phyloP scores from a whole-genome alignment of 2,113 vertebrate species.

The Tricholaema leucomelas region DNA sequence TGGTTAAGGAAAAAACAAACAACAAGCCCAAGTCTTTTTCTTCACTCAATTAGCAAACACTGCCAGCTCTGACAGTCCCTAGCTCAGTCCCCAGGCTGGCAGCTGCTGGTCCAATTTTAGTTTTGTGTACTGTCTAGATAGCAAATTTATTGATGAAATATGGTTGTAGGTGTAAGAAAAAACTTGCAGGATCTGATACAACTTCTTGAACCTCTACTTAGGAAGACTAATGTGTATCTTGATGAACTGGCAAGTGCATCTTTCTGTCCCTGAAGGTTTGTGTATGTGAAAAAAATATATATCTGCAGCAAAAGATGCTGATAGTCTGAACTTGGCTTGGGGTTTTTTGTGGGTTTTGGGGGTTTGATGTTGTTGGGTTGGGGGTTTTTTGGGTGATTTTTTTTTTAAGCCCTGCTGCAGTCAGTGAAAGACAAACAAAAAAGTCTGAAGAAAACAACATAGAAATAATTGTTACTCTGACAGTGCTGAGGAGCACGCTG shows the following conservation, averaged over 20 bases:
- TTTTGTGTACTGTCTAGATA: conserved; percentile 46
- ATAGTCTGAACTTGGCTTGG: background rate
- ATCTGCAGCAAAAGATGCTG: background rate
- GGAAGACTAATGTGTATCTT: background rate
- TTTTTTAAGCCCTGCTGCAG: background rate
- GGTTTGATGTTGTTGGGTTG: background rate
- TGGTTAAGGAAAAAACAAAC: background rate
- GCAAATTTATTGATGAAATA: conserved; percentile 60
- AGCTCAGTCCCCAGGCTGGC: conserved; percentile 54
- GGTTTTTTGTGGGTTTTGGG: background rate
- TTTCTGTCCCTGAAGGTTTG: background rate
- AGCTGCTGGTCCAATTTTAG: conserved; percentile 58
- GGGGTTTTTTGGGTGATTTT: background rate
- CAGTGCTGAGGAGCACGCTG: background rate
- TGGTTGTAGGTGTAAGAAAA: conserved; percentile 56
- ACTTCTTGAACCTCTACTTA: conserved; percentile 17
- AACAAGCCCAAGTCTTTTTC: background rate
- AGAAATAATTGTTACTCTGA: conserved; percentile 6
- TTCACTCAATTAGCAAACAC: conserved; percentile 15
- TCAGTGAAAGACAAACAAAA: background rate
- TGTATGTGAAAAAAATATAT: background rate
- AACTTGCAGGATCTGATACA: conserved; percentile 7
- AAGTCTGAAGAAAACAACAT: background rate
- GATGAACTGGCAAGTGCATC: background rate
- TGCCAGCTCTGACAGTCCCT: conserved; percentile 41